Evolutionary conservation across 2,888 invertebrate species (phyloP).

Genomic region (Orthosia gothica): DNA sequence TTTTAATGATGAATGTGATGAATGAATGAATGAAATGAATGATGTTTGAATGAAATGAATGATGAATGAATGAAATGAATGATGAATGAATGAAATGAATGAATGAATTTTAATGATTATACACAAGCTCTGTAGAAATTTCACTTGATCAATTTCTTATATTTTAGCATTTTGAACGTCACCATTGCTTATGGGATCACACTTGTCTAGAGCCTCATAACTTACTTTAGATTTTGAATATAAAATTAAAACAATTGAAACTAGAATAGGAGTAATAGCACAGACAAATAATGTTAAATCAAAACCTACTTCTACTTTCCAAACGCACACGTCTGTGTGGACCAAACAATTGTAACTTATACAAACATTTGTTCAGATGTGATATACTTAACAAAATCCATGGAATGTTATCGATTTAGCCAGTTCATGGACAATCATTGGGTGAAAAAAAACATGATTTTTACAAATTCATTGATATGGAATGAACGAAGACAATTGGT

Average conservation of each 20-base stretch:
- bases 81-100: too few species aligned
- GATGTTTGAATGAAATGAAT: too few species aligned
- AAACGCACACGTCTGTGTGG: neutral
- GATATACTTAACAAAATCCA: neutral
- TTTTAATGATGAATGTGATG: too few species aligned
- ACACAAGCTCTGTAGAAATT: too few species aligned
- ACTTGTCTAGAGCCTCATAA: too few species aligned
- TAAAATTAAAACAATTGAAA: neutral
- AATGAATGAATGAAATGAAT: too few species aligned
- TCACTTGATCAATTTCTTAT: too few species aligned
- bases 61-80: too few species aligned
- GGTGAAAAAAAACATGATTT: constrained; percentile 2
- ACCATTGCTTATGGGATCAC: too few species aligned
- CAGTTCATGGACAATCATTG: constrained; percentile 2
- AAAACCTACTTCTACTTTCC: neutral
- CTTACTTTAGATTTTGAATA: neutral
- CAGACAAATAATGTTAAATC: neutral
- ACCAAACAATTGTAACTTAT: neutral
- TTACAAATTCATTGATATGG: neutral
- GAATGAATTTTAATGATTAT: too few species aligned
- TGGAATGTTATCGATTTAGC: neutral
- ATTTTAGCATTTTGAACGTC: too few species aligned
- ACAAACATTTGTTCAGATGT: constrained; percentile 27
- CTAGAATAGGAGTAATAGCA: too few species aligned
- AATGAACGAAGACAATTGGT: neutral